Evolutionary conservation across 2,888 invertebrate genomes (phyloP), one percentile per base, ranked within the genome.

Genomic region (Euclidia mi): DNA sequence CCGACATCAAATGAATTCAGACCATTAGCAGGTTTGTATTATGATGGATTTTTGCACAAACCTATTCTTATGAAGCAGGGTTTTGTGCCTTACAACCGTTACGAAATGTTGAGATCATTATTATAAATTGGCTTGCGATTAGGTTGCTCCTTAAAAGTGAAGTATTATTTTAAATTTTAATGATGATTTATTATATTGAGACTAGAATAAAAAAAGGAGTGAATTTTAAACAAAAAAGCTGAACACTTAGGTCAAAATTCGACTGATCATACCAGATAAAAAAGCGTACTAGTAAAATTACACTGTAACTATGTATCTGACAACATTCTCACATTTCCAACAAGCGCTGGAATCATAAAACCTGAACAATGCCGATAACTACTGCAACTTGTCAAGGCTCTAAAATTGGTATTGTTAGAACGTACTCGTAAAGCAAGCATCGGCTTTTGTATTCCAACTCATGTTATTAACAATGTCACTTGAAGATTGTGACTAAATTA

Each of bases 21-120:
- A 73, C 92, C 94, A 62, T 81, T 94, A 42, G 89, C 93, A 17
- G 93, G 94, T 40, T 87, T 94, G 62, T 94, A 94, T 80, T 93
- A 92, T 67, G 92, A 94, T 67, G 92, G 94, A 49, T 93, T 82
- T 84, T 81, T 93, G 46, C 88, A 91, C 71, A 88, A 75, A 64
- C 84, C 88, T 55, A 61, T 90, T 48, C 85, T 83, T 58, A 87
- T 81, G 73, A 65, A 72, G 14, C 76, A 82, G 17, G 85, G 84
- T 46, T 89, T 91, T 71, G 62, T 80, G 45, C 88, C 88, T 0
- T 66, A 76, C 34, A 79, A 82, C 60, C 76, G 77, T 35, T 77
- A 79, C 55, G n/a, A n/a, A n/a, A 3, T 1, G 20, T 25, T 25
- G 7, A 25, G 3, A 25, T 25, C 20, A 6, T 25, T 25, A 25